These are phyloP conservation scores for Sphaerophoria taeniata DNA, from an alignment of 2,888 invertebrate genomes.

Conservation along the genomic window DNA sequence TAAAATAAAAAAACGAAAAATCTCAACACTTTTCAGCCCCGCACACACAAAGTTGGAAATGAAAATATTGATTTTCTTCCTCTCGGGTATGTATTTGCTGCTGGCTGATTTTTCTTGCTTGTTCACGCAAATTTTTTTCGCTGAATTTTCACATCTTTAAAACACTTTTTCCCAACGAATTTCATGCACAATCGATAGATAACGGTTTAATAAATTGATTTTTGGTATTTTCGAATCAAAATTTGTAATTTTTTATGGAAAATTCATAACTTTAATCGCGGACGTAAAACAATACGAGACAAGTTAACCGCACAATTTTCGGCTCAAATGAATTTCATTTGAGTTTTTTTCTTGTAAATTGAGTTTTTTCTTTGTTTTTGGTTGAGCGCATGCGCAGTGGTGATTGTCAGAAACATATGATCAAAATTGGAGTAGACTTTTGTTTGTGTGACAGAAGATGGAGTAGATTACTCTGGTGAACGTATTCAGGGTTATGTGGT, in stretches of 20 bases:
- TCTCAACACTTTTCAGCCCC: neutral
- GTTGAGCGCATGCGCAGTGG: conserved; percentile 49
- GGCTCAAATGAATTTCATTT: conserved; percentile 5
- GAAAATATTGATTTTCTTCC: conserved; percentile 70
- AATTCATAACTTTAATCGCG: conserved; percentile 60
- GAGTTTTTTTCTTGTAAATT: conserved; percentile 36
- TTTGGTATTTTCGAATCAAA: conserved; percentile 6
- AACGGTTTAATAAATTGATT: conserved; percentile 19
- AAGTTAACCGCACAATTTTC: conserved; percentile 57
- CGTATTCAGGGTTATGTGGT: neutral
- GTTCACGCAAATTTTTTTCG: conserved; percentile 30
- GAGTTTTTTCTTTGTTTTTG: conserved; percentile 45
- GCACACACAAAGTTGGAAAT: conserved; percentile 48
- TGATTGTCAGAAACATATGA: conserved; percentile 67
- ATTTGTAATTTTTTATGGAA: conserved; percentile 41
- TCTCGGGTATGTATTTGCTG: conserved; percentile 63
- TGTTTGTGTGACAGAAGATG: conserved; percentile 22
- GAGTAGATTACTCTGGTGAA: conserved; percentile 35
- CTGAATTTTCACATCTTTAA: conserved; percentile 63
- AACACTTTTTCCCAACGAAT: conserved; percentile 6
- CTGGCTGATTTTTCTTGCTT: conserved; percentile 5
- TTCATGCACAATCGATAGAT: conserved; percentile 10
- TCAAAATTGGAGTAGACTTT: conserved; percentile 53
- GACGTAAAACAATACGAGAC: conserved; percentile 15
- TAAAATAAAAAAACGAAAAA: neutral